A percentile compares a stretch with the other conserved stretches of the same genome.
phyloP scores from a whole-genome alignment of 2,113 vertebrate genomes.

The Bambusicola thoracicus region DNA sequence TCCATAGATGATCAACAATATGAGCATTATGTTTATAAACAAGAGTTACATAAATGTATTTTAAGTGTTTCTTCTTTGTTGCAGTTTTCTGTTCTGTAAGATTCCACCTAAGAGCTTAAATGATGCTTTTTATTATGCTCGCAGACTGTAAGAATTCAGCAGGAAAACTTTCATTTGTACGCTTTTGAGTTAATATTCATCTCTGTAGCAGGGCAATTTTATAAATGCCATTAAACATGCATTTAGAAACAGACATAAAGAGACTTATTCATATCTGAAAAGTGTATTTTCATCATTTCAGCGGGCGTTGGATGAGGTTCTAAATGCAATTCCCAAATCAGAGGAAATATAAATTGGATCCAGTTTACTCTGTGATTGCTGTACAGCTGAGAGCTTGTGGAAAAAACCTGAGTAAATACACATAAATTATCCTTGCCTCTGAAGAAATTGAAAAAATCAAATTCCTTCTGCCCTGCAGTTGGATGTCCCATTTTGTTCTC shows the following conservation, averaged over 20 bases:
- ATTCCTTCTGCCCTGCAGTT: not conserved
- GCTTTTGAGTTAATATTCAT: constrained; percentile 2
- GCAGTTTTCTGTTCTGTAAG: not conserved
- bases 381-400: not conserved
- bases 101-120: not conserved
- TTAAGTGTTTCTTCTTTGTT: not conserved
- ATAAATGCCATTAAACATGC: constrained; percentile 38
- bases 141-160: not conserved
- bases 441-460: not conserved
- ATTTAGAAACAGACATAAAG: constrained; percentile 51
- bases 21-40: not conserved
- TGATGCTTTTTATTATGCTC: not conserved
- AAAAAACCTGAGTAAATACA: not conserved
- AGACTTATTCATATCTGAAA: constrained; percentile 23
- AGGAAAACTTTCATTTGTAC: not conserved
- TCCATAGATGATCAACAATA: not conserved
- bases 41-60: not conserved
- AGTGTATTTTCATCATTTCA: constrained; percentile 52
- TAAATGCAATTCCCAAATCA: constrained; percentile 37
- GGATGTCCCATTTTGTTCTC: not conserved
- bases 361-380: constrained; percentile 35
- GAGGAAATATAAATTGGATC: constrained; percentile 36
- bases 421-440: not conserved
- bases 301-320: not conserved
- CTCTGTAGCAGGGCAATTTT: constrained; percentile 11